phyloP scores from a whole-genome alignment of 1,140 invertebrate genomes.

The Cryptotermes secundus region DNA sequence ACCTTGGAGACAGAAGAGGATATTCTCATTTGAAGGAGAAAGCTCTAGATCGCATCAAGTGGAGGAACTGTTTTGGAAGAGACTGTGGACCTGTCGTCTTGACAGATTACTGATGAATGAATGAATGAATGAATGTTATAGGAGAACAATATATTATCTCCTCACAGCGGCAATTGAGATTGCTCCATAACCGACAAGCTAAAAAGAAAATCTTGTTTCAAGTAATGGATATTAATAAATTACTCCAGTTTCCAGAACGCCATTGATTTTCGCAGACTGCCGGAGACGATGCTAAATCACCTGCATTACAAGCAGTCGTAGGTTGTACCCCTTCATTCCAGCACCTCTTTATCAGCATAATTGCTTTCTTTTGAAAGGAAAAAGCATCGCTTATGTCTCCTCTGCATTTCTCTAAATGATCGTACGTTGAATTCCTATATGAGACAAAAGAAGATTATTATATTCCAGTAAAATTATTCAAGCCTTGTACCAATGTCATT shows the following conservation, averaged over 20 bases:
- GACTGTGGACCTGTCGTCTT: too few species aligned
- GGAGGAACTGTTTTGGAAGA: too few species aligned
- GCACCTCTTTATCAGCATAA: too few species aligned
- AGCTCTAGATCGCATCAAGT: too few species aligned
- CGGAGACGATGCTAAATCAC: background rate
- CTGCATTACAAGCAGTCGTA: background rate
- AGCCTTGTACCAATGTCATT: background rate
- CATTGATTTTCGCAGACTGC: background rate
- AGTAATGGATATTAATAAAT: background rate
- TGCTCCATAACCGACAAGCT: background rate
- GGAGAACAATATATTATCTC: too few species aligned
- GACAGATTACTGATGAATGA: too few species aligned
- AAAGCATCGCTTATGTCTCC: too few species aligned
- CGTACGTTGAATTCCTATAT: background rate
- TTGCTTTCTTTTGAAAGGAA: background rate
- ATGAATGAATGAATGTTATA: too few species aligned
- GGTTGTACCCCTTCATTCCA: background rate
- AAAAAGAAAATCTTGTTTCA: background rate
- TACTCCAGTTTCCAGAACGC: background rate
- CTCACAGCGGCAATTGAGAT: too few species aligned
- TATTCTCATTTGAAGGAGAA: too few species aligned
- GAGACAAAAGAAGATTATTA: background rate
- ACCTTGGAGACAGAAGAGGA: too few species aligned
- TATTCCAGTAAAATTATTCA: background rate
- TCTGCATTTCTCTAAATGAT: background rate